Conservation (phyloP, 2,888 invertebrate genomes). For the Synergus itoensis region DNA sequence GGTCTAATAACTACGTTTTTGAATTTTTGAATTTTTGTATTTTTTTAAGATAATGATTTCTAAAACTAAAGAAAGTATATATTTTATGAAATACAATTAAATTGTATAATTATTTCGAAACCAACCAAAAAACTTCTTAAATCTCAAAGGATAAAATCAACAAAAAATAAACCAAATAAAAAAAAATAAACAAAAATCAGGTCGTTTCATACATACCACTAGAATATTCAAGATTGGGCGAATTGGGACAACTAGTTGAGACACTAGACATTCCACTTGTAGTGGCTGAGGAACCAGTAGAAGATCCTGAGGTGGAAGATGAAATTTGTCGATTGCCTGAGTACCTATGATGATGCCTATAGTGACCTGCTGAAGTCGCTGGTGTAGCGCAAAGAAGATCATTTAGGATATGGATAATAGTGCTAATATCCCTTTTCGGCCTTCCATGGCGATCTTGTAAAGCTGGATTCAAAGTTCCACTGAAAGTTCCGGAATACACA, state of each 20-base stretch:
- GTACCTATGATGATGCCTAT: constrained; percentile 74
- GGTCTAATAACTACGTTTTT: background rate
- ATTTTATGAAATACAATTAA: no score
- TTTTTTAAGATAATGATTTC: background rate
- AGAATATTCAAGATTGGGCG: constrained; percentile 64
- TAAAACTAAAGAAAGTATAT: background rate
- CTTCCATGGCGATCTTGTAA: constrained; percentile 94
- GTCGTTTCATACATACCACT: constrained; percentile 59
- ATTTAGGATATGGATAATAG: constrained; percentile 96
- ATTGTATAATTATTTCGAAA: no score
- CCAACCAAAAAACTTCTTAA: no score
- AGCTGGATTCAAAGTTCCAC: constrained; percentile 95
- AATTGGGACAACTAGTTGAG: constrained; percentile 58
- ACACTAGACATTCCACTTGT: constrained; percentile 21
- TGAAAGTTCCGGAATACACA: constrained; percentile 97
- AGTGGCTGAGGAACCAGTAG: constrained; percentile 43
- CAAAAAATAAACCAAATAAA: no score
- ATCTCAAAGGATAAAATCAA: no score
- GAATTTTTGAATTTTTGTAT: background rate
- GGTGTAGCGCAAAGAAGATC: constrained; percentile 94
- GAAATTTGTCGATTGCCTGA: constrained; percentile 67
- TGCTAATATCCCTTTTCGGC: constrained; percentile 95
- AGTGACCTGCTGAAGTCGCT: constrained; percentile 77
- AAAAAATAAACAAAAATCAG: constrained; percentile 13
- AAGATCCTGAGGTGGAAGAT: constrained; percentile 51